Evolutionary conservation across 2,888 invertebrate genomes (phyloP).

Genomic region (Campoletis raptor): DNA sequence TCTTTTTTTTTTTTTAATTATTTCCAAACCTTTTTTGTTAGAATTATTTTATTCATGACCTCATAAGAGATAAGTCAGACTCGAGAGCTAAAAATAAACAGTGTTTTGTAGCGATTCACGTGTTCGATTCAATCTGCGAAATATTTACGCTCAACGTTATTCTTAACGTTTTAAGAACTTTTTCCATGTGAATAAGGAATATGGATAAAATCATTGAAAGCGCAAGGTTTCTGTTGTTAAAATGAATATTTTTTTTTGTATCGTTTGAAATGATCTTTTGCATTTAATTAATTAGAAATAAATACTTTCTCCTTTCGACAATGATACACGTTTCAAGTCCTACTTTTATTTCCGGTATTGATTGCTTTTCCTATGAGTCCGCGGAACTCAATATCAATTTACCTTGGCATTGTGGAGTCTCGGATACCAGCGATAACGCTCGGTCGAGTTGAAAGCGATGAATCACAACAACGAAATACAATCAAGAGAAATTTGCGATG

Average conservation of each 20-base stretch:
- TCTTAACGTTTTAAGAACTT: neutral
- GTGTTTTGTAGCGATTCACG: neutral
- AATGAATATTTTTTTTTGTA: neutral
- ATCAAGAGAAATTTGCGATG: neutral
- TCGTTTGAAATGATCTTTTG: neutral
- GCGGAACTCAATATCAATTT: constrained; percentile 16
- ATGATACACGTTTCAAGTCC: neutral
- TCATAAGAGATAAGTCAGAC: neutral
- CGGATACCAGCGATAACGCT: constrained; percentile 26
- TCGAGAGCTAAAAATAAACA: neutral
- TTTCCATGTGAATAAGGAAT: neutral
- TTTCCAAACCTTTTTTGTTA: neutral
- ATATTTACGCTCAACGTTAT: neutral
- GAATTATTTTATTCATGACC: neutral
- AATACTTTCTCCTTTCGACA: neutral
- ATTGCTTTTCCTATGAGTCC: neutral
- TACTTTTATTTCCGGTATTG: neutral
- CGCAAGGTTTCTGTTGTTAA: neutral
- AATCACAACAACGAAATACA: neutral
- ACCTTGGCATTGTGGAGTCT: constrained; percentile 59
- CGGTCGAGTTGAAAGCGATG: neutral
- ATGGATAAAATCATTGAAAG: neutral
- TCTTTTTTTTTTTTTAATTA: neutral
- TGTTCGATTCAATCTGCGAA: neutral
- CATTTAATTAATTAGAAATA: neutral